These are phyloP conservation scores for Ceratotherium simum DNA, from an alignment of 2,113 vertebrate species.

Conservation along the genomic window DNA sequence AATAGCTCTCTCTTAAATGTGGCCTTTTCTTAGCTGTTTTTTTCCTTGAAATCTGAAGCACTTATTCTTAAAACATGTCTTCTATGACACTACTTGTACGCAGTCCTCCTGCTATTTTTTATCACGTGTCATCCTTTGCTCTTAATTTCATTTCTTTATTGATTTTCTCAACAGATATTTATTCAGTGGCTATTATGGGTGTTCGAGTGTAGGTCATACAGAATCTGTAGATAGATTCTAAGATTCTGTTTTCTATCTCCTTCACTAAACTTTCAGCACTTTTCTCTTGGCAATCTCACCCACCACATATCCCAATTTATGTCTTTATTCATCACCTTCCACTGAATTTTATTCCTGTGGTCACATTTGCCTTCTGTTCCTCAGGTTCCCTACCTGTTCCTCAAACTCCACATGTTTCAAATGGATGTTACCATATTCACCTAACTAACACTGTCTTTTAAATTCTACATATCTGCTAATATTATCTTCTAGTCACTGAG, in stretches of 20 bases:
- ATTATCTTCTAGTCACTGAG: background rate
- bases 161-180: background rate
- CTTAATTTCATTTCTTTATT: constrained; percentile 12
- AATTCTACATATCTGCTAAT: background rate
- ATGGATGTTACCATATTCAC: background rate
- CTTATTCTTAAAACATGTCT: background rate
- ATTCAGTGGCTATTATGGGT: background rate
- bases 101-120: background rate
- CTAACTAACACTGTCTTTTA: background rate
- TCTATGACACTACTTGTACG: background rate
- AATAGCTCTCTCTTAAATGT: background rate
- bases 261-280: background rate
- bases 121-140: background rate
- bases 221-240: background rate
- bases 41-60: background rate
- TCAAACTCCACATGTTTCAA: background rate
- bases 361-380: background rate
- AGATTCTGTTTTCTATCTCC: background rate
- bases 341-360: background rate
- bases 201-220: background rate
- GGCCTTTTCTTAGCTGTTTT: background rate
- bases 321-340: background rate
- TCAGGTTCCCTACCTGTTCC: background rate
- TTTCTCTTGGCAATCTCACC: background rate
- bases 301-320: background rate